Evolutionary conservation across 2,113 vertebrate genomes (phyloP).

Genomic region (Notechis scutatus): DNA sequence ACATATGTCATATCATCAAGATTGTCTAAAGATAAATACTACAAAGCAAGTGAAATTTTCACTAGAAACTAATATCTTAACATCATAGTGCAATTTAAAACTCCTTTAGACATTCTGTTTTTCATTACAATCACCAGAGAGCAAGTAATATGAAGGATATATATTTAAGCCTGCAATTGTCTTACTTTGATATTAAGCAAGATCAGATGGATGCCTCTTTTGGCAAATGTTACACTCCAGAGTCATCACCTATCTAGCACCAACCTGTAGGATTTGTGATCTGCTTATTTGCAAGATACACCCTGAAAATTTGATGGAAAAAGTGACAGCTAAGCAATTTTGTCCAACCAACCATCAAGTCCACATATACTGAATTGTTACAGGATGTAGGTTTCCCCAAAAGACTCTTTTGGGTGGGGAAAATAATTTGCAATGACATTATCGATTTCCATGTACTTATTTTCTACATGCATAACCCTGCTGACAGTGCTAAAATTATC

Average conservation of each 20-base stretch:
- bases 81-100: neutral
- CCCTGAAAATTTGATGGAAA: slow-evolving; percentile 3
- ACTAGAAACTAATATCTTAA: neutral
- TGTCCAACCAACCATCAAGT: neutral
- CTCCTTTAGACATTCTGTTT: neutral
- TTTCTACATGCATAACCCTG: slow-evolving; percentile 20
- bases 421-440: slow-evolving; percentile 9
- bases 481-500: slow-evolving; percentile 28
- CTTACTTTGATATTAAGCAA: neutral
- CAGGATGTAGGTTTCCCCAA: neutral
- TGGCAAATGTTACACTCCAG: neutral
- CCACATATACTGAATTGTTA: neutral
- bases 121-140: neutral
- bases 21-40: neutral
- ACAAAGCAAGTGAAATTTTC: neutral
- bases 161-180: neutral
- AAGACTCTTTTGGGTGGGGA: neutral
- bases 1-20: neutral
- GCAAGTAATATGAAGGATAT: neutral
- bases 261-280: neutral
- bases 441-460: slow-evolving; percentile 19
- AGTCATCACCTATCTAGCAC: neutral
- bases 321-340: slow-evolving; percentile 21
- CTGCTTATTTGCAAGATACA: neutral
- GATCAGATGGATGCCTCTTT: neutral